These are phyloP conservation scores for Uloborus diversus DNA, from an alignment of 1,140 invertebrate genomes.

Conservation along the genomic window DNA sequence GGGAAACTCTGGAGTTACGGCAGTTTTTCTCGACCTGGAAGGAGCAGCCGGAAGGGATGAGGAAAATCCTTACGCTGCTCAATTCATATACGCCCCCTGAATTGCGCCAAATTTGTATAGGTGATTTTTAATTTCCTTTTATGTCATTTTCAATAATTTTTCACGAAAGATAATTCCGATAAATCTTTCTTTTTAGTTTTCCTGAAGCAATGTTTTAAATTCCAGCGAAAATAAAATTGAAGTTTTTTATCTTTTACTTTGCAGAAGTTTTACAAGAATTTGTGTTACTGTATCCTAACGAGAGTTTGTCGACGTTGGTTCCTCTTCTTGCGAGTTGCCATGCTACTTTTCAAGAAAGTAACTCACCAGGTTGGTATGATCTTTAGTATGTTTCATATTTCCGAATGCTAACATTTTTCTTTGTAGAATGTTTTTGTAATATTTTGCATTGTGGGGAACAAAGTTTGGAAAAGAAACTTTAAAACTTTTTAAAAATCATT, in stretches of 20 bases:
- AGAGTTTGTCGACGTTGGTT: constrained; percentile 81
- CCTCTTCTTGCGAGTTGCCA: constrained; percentile 87
- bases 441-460: not conserved
- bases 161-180: too few relatives aligned
- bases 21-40: constrained; percentile 70
- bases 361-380: constrained; percentile 62
- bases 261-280: constrained; percentile 85
- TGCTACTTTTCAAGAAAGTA: constrained; percentile 79
- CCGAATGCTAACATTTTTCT: not conserved
- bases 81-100: constrained; percentile 92
- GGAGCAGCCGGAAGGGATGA: constrained; percentile 83
- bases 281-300: constrained; percentile 81
- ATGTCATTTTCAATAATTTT: not conserved
- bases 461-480: too few relatives aligned
- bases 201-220: not conserved
- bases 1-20: constrained; percentile 66
- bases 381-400: too few relatives aligned
- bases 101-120: constrained; percentile 79
- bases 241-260: constrained; percentile 60
- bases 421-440: not conserved
- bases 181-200: too few relatives aligned
- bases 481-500: not conserved
- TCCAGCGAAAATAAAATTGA: not conserved
- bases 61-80: constrained; percentile 84
- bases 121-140: constrained; percentile 65